Conservation (phyloP, 2,888 invertebrate species). For the Eupsilia transversa region DNA sequence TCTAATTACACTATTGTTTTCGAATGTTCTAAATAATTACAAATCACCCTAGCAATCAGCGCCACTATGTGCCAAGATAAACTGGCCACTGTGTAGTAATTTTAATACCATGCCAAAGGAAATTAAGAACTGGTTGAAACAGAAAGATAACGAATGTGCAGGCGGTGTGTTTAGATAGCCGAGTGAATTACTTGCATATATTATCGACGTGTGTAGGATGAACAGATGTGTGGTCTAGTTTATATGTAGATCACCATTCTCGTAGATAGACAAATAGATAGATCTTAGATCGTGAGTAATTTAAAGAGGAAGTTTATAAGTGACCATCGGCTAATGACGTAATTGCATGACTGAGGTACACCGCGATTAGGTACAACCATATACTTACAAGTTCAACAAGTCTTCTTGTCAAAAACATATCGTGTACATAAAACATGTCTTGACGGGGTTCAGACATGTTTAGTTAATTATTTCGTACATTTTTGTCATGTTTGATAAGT, state of each 20-base stretch:
- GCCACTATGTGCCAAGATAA: neutral
- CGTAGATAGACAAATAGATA: neutral
- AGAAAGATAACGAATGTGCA: constrained; percentile 29
- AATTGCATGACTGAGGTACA: neutral
- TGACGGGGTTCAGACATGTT: neutral
- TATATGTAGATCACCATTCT: neutral
- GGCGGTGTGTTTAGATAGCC: constrained; percentile 18
- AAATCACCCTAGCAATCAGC: neutral
- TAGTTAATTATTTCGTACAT: neutral
- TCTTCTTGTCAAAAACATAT: neutral
- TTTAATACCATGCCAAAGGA: constrained; percentile 44
- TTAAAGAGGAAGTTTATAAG: neutral
- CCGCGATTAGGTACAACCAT: neutral
- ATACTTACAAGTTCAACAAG: neutral
- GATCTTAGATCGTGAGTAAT: no score
- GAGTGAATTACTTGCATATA: constrained; percentile 40
- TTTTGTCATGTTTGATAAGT: neutral
- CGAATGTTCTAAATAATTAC: neutral
- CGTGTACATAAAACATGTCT: neutral
- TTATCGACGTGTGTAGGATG: constrained; percentile 5
- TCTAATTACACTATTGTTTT: neutral
- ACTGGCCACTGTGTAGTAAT: constrained; percentile 40
- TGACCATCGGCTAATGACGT: neutral
- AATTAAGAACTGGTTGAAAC: constrained; percentile 52
- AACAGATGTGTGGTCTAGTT: constrained; percentile 4